Evolutionary conservation across 2,113 vertebrate species (phyloP), one percentile per base, ranked within the genome.

Genomic region (Pituophis catenifer): DNA sequence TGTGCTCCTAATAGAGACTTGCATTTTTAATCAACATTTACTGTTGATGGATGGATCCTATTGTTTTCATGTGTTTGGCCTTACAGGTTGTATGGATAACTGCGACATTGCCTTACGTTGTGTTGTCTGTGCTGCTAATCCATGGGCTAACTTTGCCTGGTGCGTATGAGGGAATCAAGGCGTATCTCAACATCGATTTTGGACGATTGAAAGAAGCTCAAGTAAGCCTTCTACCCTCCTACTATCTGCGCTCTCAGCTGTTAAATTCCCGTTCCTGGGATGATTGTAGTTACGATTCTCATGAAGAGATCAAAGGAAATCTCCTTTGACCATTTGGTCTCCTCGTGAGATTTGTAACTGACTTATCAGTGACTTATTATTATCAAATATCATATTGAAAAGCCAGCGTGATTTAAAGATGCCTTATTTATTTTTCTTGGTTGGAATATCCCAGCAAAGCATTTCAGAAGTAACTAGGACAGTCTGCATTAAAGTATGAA

Each of bases 31-130:
- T 81, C 75, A 38, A 81, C 75, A 21, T 81, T 81, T 81, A 81
- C 7, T 38, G 33, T 44, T 81, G 75, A 81, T 17, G 33, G 75
- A 81, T 44, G 75, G 75, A 38, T 38, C 75, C 75, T 21, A 38
- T 81, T 81, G 75, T 81, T 81, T 81, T 81, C 38, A 81, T 81
- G n/a, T 81, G 33, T 81, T 81, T 95, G 90, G 10, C 8, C 53
- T 86, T 96, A 89, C 95, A 99, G 99, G 99, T 99, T 90, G 99
- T 99, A 93, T 99, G 99, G 98, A 99, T 99, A 97, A 99, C 99
- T 44, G 99, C 99, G 91, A 99, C 99, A 19, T 98, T 99, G 98
- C 99, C 99, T 59, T 99, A 99, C 3, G 95, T 99, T 62, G 99
- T 99, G 59, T 97, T 99, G 86, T 98, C 99, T 94, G 99, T 99